Conservation (phyloP, 1,140 invertebrate genomes). For the Zophobas atratus region DNA sequence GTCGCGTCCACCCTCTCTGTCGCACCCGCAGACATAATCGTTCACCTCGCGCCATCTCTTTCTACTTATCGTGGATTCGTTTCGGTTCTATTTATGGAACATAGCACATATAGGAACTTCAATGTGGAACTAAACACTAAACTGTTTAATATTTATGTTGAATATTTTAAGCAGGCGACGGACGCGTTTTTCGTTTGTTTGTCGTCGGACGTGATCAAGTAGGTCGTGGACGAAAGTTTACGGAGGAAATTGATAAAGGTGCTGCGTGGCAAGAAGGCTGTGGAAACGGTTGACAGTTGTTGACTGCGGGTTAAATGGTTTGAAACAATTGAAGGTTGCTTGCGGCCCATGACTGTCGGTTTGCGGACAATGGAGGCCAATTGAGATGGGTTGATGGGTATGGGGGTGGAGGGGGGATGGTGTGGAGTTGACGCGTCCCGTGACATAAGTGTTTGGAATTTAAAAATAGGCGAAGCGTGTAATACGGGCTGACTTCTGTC, state of each 20-base stretch:
- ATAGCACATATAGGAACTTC: conserved; percentile 10
- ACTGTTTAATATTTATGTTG: conserved; percentile 55
- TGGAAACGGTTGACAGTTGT: too few relatives aligned
- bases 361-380: too few relatives aligned
- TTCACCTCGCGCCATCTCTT: not conserved
- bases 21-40: not conserved
- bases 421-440: too few relatives aligned
- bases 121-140: conserved; percentile 45
- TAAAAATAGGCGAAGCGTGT: too few relatives aligned
- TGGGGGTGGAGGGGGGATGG: too few relatives aligned
- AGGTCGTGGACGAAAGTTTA: conserved; percentile 32
- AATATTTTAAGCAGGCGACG: conserved; percentile 48
- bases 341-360: too few relatives aligned
- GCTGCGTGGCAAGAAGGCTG: too few relatives aligned
- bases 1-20: conserved; percentile 30
- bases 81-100: conserved; percentile 45
- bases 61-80: conserved; percentile 9
- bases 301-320: too few relatives aligned
- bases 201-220: conserved; percentile 17
- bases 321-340: too few relatives aligned
- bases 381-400: too few relatives aligned
- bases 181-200: conserved; percentile 15
- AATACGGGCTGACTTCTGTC: too few relatives aligned
- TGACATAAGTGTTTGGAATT: too few relatives aligned
- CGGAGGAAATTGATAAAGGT: not conserved